phyloP scores from a whole-genome alignment of 2,888 invertebrate species.

The Aricia artaxerxes region DNA sequence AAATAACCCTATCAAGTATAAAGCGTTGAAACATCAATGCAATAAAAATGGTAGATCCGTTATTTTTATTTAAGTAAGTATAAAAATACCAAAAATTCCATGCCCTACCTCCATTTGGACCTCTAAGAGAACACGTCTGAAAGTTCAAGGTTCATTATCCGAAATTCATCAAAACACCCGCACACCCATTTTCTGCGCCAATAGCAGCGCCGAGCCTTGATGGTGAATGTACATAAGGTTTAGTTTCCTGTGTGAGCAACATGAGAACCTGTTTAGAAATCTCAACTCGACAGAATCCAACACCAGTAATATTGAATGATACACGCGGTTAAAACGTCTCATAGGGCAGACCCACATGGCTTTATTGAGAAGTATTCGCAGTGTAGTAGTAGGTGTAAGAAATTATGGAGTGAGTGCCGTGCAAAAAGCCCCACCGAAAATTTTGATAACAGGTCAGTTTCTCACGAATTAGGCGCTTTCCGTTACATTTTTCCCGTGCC shows the following conservation, averaged over 20 bases:
- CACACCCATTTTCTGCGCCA: slow-evolving; percentile 54
- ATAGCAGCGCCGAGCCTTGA: slow-evolving; percentile 38
- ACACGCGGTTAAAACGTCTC: slow-evolving; percentile 57
- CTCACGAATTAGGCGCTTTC: not conserved
- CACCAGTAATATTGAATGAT: slow-evolving; percentile 56
- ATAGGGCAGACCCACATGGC: slow-evolving; percentile 45
- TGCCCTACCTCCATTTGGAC: not conserved
- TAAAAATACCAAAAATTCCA: not conserved
- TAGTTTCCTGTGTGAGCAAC: slow-evolving; percentile 44
- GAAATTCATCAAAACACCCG: slow-evolving; percentile 37
- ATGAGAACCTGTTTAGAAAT: slow-evolving; percentile 36
- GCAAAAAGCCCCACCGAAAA: slow-evolving; percentile 69
- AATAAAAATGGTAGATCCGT: not conserved
- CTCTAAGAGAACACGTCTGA: not conserved
- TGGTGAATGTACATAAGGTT: slow-evolving; percentile 45
- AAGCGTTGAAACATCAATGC: not conserved
- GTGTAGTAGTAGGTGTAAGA: slow-evolving; percentile 51
- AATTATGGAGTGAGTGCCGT: slow-evolving; percentile 54
- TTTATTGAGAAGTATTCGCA: slow-evolving; percentile 58
- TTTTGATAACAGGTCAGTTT: slow-evolving; percentile 80
- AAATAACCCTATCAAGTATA: not conserved
- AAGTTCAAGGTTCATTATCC: slow-evolving; percentile 1
- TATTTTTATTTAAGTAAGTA: not conserved
- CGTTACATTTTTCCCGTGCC: not conserved
- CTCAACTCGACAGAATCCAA: not conserved